These are phyloP conservation scores for Temnothorax longispinosus DNA, from an alignment of 1,140 invertebrate genomes.

Conservation along the genomic window DNA sequence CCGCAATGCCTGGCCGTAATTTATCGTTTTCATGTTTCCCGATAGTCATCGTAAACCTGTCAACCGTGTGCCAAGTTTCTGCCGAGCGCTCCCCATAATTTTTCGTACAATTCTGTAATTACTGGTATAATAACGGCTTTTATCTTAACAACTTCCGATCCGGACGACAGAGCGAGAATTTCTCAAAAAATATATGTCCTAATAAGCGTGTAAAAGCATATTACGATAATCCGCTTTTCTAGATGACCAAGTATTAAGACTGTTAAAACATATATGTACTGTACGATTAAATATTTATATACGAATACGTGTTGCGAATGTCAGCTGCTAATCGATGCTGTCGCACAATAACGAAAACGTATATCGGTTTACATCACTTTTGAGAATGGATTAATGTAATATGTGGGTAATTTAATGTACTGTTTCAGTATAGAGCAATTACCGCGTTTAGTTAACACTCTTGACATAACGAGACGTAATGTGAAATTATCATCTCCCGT, in stretches of 20 bases:
- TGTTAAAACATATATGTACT: not conserved
- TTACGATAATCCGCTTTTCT: slow-evolving; percentile 20
- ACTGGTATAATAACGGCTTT: slow-evolving; percentile 47
- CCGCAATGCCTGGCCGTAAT: slow-evolving; percentile 35
- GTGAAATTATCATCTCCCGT: slow-evolving; percentile 14
- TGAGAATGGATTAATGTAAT: not conserved
- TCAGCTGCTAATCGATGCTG: not conserved
- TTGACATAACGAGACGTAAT: not conserved
- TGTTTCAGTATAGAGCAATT: not conserved
- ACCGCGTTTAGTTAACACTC: not conserved
- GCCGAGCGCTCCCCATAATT: not conserved
- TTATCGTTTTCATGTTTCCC: slow-evolving; percentile 53
- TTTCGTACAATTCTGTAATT: slow-evolving; percentile 39
- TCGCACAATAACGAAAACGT: not conserved
- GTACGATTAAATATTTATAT: not conserved
- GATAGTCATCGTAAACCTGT: slow-evolving; percentile 58
- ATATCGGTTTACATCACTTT: not conserved
- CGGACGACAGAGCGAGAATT: not conserved
- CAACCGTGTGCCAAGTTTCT: slow-evolving; percentile 38
- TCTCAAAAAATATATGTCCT: slow-evolving; percentile 17
- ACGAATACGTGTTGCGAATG: not conserved
- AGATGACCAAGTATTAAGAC: not conserved
- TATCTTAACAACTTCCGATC: slow-evolving; percentile 38
- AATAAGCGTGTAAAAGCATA: slow-evolving; percentile 32
- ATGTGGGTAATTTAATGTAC: not conserved